Base-by-base conservation (phyloP, 1,140 invertebrate genomes). In the Drosophila teissieri region DNA sequence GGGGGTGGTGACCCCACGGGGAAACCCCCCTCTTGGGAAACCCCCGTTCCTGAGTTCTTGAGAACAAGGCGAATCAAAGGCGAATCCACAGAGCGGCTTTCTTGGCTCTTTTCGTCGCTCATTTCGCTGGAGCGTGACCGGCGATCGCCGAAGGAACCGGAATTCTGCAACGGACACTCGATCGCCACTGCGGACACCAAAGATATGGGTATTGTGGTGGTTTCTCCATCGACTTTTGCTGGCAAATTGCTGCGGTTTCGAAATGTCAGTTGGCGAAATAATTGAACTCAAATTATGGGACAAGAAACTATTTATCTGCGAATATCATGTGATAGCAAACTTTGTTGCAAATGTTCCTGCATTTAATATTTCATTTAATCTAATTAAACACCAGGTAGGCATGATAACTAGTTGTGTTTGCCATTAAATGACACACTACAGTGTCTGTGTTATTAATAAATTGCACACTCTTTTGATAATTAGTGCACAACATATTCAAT, bases 41-140 rank as follows among this genome's bases (percentile, higher is more conserved):
- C 24, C 37, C 37, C 10, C 27, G 10, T 10, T 17, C 12, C 40
- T 15, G 34, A 52, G 10, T 10, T 17, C 12, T 48, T 15, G 34
- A 52, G 51, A 68, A 37, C 40, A 42, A 68, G 64, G 64, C 64
- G 60, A 68, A 68, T 65, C 45, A 34, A 42, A 68, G 64, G 64
- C 64, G 60, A 68, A 68, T 65, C 45, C 62, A 22, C 42, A 48
- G 54, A 46, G 55, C 15, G 36, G 53, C 56, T 58, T 62, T 56
- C 11, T 36, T 40, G 11, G 60, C 60, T 42, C 31, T 40, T 48
- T 52, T 68, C 60, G 60, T 57, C 11, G 60, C 60, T 42, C 31
- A 34, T 48, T 52, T 68, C 60, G 64, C 60, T 65, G 60, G 46
- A 67, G 64, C 64, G 45, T 51, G 63, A 65, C 63, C 36, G n/a